Percentiles rank a stretch among this genome's conserved stretches.
These are phyloP conservation scores for Cheirogaleus medius DNA, from an alignment of 2,113 vertebrate genomes.

Conservation along the genomic window DNA sequence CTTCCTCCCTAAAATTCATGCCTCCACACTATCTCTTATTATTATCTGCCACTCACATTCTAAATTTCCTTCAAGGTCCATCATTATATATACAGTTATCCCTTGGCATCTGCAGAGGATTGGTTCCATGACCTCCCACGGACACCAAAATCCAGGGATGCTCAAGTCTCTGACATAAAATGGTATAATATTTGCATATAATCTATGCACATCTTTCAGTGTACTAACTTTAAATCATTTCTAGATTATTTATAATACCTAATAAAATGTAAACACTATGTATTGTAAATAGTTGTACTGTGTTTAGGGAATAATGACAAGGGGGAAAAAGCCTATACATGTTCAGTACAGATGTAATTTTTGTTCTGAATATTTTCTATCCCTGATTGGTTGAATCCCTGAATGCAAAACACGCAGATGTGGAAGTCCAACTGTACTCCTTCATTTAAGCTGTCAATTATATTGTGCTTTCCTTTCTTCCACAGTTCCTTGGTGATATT, in stretches of 20 bases:
- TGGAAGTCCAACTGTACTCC: not conserved
- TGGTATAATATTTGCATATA: not conserved
- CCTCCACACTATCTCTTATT: not conserved
- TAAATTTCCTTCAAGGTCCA: not conserved
- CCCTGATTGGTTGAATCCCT: not conserved
- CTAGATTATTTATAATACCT: not conserved
- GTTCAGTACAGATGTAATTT: not conserved
- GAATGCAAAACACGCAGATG: not conserved
- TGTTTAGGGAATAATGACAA: not conserved
- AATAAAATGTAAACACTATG: not conserved
- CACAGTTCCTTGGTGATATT: not conserved
- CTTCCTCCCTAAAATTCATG: not conserved
- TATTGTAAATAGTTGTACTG: not conserved
- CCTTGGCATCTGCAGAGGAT: not conserved
- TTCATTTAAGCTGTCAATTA: not conserved
- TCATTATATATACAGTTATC: not conserved
- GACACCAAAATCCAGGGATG: not conserved
- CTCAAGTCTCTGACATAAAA: not conserved
- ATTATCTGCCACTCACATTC: not conserved
- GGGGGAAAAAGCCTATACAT: not conserved
- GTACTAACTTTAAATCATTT: not conserved
- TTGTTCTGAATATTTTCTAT: not conserved
- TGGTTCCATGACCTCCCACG: not conserved
- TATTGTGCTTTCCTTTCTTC: not conserved
- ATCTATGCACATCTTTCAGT: not conserved